Evolutionary conservation across 2,888 invertebrate genomes (phyloP).

Genomic region (Craniophora ligustri): DNA sequence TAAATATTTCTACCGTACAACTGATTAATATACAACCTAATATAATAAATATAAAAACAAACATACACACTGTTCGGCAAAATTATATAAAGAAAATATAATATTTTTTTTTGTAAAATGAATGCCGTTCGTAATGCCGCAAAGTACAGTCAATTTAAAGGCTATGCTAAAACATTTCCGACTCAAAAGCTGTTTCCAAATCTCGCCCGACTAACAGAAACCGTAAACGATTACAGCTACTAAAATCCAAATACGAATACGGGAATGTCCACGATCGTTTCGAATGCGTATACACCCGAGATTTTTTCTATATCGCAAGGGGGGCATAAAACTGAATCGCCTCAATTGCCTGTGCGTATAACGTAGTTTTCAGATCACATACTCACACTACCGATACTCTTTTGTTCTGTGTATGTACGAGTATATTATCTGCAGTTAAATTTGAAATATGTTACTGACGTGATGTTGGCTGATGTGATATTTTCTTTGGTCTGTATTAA

Average conservation of each 20-base stretch:
- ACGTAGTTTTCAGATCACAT: constrained; percentile 76
- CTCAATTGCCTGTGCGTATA: constrained; percentile 70
- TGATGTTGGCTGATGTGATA: too few species aligned
- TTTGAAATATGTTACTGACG: constrained; percentile 33
- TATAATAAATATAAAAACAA: too few species aligned
- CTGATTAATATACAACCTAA: too few species aligned
- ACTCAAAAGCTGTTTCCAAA: constrained; percentile 11
- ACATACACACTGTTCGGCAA: too few species aligned
- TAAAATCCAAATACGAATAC: constrained; percentile 30
- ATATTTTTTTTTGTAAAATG: too few species aligned
- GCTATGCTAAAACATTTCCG: background rate
- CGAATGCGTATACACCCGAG: constrained; percentile 44
- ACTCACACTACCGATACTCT: constrained; percentile 57
- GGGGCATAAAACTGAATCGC: constrained; percentile 76
- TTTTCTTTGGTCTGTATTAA: too few species aligned
- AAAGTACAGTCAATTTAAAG: background rate
- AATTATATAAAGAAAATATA: too few species aligned
- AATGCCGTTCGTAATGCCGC: too few species aligned
- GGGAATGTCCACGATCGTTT: constrained; percentile 23
- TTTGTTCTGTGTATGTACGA: constrained; percentile 43
- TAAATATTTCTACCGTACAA: too few species aligned
- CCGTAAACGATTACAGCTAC: constrained; percentile 26
- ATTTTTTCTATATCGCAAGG: constrained; percentile 63
- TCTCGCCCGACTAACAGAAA: constrained; percentile 9
- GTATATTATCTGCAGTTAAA: constrained; percentile 33